Conservation (phyloP, 1,140 invertebrate species). For the Zaprionus davidi region DNA sequence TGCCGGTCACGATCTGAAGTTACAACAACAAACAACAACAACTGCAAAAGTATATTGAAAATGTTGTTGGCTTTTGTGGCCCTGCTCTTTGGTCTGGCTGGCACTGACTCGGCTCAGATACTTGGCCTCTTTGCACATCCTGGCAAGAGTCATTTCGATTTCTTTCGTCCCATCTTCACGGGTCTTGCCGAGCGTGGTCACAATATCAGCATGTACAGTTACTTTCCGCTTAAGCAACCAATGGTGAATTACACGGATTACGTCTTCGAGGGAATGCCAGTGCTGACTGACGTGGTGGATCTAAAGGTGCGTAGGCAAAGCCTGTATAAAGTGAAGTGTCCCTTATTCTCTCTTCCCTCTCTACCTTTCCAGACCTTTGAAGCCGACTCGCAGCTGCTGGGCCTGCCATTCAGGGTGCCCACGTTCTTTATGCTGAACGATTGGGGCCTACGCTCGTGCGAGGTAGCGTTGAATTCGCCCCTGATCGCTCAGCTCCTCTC, state of each 20-base stretch:
- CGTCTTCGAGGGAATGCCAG: conserved; percentile 80
- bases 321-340: neutral
- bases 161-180: conserved; percentile 87
- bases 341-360: neutral
- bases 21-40: conserved; percentile 32
- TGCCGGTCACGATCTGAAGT: conserved; percentile 65
- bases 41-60: conserved; percentile 19
- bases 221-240: conserved; percentile 86
- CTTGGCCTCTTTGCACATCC: conserved; percentile 87
- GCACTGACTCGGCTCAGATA: conserved; percentile 72
- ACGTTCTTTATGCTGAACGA: conserved; percentile 67
- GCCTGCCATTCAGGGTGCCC: conserved; percentile 58
- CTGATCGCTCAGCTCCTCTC: conserved; percentile 59
- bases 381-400: conserved; percentile 32
- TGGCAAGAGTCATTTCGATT: conserved; percentile 89
- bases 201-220: conserved; percentile 88
- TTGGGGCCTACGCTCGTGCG: conserved; percentile 85
- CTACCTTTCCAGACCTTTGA: conserved; percentile 42
- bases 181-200: conserved; percentile 87
- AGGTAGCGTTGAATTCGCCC: conserved; percentile 85
- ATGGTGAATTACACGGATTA: conserved; percentile 87
- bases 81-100: conserved; percentile 17
- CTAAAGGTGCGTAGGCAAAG: conserved; percentile 45
- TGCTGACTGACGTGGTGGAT: conserved; percentile 81
- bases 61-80: neutral